These are phyloP conservation scores for Poecile montanus DNA, from an alignment of 2,797 vertebrate genomes.

Conservation along the genomic window DNA sequence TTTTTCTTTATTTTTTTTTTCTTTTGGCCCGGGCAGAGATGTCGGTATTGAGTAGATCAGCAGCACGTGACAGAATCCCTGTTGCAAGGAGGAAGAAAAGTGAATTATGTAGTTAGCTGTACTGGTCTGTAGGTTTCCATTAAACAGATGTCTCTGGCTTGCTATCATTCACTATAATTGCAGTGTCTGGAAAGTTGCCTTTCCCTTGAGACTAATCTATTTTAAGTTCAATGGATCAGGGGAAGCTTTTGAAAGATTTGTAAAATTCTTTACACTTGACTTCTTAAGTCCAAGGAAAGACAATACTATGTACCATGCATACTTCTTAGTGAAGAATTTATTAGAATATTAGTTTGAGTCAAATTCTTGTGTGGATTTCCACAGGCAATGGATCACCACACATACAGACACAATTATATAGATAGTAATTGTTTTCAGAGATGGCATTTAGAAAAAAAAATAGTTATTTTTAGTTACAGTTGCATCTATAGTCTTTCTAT, in stretches of 20 bases:
- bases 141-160: slow-evolving; percentile 74
- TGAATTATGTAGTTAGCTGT: slow-evolving; percentile 60
- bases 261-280: slow-evolving; percentile 64
- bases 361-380: neutral
- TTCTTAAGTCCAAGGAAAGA: slow-evolving; percentile 64
- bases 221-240: slow-evolving; percentile 78
- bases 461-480: neutral
- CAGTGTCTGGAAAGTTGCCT: slow-evolving; percentile 75
- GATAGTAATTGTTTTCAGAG: neutral
- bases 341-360: slow-evolving; percentile 21
- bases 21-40: neutral
- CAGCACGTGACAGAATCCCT: neutral
- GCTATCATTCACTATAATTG: slow-evolving; percentile 78
- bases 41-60: slow-evolving; percentile 1
- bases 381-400: neutral
- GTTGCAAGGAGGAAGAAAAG: slow-evolving; percentile 21
- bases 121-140: slow-evolving; percentile 60
- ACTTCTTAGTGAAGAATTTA: neutral
- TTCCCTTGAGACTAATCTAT: slow-evolving; percentile 78
- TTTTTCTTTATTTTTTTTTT: neutral
- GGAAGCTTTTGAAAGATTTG: slow-evolving; percentile 70
- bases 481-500: neutral
- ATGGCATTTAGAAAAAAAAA: neutral
- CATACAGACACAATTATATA: neutral
- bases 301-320: neutral